These are phyloP conservation scores for Ginglymostoma cirratum DNA, from an alignment of 2,113 vertebrate genomes.

Conservation along the genomic window DNA sequence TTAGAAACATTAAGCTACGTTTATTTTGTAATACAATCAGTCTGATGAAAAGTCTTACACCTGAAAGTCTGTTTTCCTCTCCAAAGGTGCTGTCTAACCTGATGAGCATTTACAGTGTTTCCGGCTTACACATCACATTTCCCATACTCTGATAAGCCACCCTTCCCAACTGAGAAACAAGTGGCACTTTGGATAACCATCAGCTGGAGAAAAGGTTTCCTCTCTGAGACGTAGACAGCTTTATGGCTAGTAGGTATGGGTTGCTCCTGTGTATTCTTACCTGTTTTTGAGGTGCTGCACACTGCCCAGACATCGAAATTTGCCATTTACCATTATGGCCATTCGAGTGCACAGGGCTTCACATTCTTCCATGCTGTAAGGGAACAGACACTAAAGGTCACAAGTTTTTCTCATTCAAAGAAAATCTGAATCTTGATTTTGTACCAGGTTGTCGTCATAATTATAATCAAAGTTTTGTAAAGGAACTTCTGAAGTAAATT, in stretches of 20 bases:
- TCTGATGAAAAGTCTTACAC: neutral
- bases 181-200: neutral
- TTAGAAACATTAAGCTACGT: neutral
- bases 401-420: neutral
- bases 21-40: neutral
- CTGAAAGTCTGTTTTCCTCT: neutral
- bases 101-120: neutral
- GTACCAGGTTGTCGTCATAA: no score
- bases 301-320: slow-evolving; percentile 90
- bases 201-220: neutral
- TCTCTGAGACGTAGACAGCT: neutral
- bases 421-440: neutral
- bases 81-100: neutral
- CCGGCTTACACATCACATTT: neutral
- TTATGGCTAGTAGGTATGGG: neutral
- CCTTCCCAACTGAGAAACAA: neutral
- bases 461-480: no score
- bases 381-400: slow-evolving; percentile 39
- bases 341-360: slow-evolving; percentile 94
- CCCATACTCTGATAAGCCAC: neutral
- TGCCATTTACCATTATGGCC: slow-evolving; percentile 97
- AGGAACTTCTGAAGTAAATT: neutral
- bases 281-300: slow-evolving; percentile 97
- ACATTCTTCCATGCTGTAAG: slow-evolving; percentile 91
- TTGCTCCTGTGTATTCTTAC: slow-evolving; percentile 48